Evolutionary conservation across 2,797 vertebrate genomes (phyloP).

Genomic region (Danio kyathit): DNA sequence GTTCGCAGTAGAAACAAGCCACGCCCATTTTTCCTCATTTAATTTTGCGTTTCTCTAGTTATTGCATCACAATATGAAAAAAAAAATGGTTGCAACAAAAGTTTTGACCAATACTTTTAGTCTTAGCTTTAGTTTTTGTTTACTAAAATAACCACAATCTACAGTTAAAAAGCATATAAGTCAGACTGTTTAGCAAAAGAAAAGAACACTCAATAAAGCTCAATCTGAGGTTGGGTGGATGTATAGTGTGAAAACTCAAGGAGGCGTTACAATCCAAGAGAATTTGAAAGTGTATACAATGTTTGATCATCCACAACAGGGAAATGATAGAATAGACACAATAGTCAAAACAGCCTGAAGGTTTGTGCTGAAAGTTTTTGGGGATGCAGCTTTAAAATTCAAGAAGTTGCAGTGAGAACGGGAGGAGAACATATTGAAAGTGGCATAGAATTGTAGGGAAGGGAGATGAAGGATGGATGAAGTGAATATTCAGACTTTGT

Average conservation of each 20-base stretch:
- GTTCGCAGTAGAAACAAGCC: no score
- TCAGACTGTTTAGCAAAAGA: not conserved
- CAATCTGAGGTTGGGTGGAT: not conserved
- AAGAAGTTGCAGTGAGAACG: not conserved
- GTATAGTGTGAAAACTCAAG: not conserved
- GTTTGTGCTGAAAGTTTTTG: not conserved
- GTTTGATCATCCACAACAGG: not conserved
- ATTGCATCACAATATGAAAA: no score
- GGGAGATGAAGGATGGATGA: not conserved
- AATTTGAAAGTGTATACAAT: not conserved
- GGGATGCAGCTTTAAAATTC: not conserved
- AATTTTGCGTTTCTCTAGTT: no score
- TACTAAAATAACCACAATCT: not conserved
- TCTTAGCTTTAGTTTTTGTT: no score
- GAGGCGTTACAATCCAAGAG: not conserved
- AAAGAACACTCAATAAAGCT: not conserved
- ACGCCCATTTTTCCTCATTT: no score
- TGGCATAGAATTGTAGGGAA: not conserved
- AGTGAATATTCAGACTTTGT: not conserved
- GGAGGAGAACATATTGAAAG: not conserved
- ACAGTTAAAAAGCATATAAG: not conserved
- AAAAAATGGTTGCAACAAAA: no score
- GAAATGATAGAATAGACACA: not conserved
- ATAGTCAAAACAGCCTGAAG: conserved; percentile 20
- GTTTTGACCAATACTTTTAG: no score